Conservation (phyloP, 2,797 vertebrate genomes). For the Macrochelys suwanniensis region DNA sequence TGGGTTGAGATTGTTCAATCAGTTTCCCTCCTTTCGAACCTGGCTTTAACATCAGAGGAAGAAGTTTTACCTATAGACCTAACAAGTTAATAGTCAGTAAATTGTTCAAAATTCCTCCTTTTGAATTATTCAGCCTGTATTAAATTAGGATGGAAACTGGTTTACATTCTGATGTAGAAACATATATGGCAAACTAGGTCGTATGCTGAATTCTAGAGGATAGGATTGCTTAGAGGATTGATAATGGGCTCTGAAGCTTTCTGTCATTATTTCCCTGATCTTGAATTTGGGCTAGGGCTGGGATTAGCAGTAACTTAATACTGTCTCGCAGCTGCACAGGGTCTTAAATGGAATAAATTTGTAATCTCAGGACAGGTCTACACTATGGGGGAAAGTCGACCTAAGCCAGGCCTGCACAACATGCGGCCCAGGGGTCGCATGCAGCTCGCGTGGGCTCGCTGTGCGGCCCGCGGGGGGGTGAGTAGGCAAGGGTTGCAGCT, state of each 20-base stretch:
- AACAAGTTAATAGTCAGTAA: not conserved
- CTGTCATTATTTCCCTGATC: not conserved
- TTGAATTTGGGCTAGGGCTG: not conserved
- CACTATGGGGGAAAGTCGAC: too few species aligned
- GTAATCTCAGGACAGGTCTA: not conserved
- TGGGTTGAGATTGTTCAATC: not conserved
- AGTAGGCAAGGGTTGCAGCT: too few species aligned
- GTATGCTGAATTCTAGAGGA: not conserved
- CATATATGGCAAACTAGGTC: not conserved
- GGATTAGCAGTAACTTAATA: not conserved
- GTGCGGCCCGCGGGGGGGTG: too few species aligned
- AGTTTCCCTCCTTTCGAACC: not conserved
- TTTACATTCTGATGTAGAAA: not conserved
- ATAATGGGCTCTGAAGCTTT: not conserved
- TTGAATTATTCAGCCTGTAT: not conserved
- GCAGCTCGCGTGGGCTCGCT: too few species aligned
- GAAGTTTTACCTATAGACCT: not conserved
- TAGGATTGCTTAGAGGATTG: not conserved
- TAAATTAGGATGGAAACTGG: not conserved
- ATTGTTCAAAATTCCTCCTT: not conserved
- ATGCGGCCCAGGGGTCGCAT: too few species aligned
- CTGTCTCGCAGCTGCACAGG: not conserved
- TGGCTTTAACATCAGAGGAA: constrained; percentile 5
- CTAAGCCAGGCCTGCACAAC: too few species aligned
- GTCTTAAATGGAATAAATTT: accelerated